Conservation (phyloP, 2,797 vertebrate species). For the Podargus strigoides region DNA sequence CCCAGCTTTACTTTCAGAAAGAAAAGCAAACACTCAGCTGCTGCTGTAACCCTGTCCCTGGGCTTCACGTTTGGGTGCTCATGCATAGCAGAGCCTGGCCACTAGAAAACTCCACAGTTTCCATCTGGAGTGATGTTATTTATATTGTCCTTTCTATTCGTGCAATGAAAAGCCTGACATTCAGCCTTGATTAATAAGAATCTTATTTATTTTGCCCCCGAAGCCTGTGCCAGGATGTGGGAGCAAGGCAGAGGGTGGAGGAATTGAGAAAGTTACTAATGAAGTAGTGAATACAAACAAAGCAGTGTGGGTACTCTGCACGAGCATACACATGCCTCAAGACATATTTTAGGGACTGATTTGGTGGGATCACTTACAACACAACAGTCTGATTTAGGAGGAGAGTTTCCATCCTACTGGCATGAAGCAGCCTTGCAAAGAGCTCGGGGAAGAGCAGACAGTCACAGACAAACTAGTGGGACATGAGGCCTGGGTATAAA, state of each 20-base stretch:
- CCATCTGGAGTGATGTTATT: background rate
- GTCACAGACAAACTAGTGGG: background rate
- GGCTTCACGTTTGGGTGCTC: background rate
- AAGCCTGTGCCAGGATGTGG: background rate
- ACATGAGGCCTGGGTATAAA: background rate
- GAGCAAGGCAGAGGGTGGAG: background rate
- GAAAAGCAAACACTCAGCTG: background rate
- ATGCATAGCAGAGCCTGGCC: background rate
- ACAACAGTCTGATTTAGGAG: background rate
- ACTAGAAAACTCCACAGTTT: background rate
- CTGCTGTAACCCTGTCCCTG: background rate
- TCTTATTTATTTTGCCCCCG: background rate
- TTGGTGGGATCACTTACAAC: background rate
- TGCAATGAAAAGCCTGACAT: background rate
- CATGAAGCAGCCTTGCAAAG: background rate
- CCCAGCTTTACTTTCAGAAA: background rate
- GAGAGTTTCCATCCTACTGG: background rate
- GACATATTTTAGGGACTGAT: background rate
- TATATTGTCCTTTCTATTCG: background rate
- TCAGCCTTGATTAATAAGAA: background rate
- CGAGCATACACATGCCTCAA: rapidly evolving
- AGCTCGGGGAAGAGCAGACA: background rate
- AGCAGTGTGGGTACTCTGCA: background rate
- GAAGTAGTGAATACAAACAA: background rate
- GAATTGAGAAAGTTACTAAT: background rate